Base-by-base conservation (phyloP, 2,888 invertebrate species). In the Synanthedon formicaeformis region DNA sequence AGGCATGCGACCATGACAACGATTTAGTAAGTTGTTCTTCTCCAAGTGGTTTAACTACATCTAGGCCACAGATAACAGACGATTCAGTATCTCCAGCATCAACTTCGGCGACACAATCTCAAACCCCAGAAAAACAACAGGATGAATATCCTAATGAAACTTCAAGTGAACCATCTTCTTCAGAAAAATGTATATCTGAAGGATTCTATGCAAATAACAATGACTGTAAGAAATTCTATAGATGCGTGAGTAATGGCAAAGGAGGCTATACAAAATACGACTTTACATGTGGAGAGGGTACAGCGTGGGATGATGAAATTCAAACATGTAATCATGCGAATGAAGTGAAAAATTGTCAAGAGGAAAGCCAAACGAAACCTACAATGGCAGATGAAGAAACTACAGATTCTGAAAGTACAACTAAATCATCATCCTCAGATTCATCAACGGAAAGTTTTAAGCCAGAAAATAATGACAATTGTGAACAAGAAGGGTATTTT, bases 401-500 rank as follows among this genome's bases (percentile, higher is more conserved):
- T 50, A 57, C 58, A 14, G 58, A 65, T 50, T 61, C 69, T 50
- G 60, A 61, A 50, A 56, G 55, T 48, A 56, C 60, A 13, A 61
- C 55, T 16, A 51, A 53, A 40, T 51, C 52, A 48, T 51, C 56
- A 27, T 51, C 57, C 41, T 52, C 56, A 8, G 41, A 52, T 53
- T 40, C 49, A 34, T 40, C 53, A 12, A 40, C 16, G 23, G 51
- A 51, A 50, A 54, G 41, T 14, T 51, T 50, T 16, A 56, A 51
- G 50, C 50, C 54, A 52, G 51, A 13, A 23, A 12, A 40, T 48
- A 53, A 52, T 40, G 56, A 58, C n/a, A 54, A 54, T 50, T 61
- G 61, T 55, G 75, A 75, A 34, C 68, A 75, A 62, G 91, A 91
- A 69, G 92, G 92, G 52, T 93, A 91, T 69, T 88, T 90, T 66